These are phyloP conservation scores for Sphenodon punctatus DNA, from an alignment of 2,797 vertebrate genomes.

Conservation along the genomic window DNA sequence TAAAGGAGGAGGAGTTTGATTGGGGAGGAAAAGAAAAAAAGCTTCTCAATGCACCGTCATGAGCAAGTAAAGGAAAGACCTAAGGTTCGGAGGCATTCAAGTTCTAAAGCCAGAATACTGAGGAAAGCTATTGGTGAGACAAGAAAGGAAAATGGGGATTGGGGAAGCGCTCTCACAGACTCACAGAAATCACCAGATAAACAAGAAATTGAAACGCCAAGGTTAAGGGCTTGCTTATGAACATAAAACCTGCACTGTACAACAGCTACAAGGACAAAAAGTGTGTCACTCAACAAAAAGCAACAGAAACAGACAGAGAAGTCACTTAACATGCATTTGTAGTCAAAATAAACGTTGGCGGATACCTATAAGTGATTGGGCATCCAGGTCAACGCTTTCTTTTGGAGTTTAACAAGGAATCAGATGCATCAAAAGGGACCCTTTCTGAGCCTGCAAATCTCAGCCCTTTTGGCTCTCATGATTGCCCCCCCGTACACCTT, in stretches of 20 bases:
- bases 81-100: slow-evolving; percentile 63
- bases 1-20: slow-evolving; percentile 55
- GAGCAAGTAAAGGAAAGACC: slow-evolving; percentile 70
- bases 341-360: slow-evolving; percentile 24
- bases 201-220: slow-evolving; percentile 74
- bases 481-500: neutral
- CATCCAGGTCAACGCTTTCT: slow-evolving; percentile 47
- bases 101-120: slow-evolving; percentile 56
- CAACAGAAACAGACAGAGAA: slow-evolving; percentile 75
- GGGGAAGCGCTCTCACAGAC: slow-evolving; percentile 69
- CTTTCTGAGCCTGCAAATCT: slow-evolving; percentile 8
- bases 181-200: slow-evolving; percentile 63
- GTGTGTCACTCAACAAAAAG: slow-evolving; percentile 66
- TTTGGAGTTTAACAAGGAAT: slow-evolving; percentile 1
- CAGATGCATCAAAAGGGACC: slow-evolving; percentile 15
- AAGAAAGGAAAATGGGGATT: slow-evolving; percentile 62
- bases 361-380: neutral
- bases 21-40: slow-evolving; percentile 47
- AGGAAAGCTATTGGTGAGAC: slow-evolving; percentile 62
- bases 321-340: slow-evolving; percentile 78
- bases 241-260: slow-evolving; percentile 61
- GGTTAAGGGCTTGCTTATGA: slow-evolving; percentile 57
- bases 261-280: slow-evolving; percentile 60
- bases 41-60: slow-evolving; percentile 72
- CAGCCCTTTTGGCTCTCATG: neutral